Base-by-base conservation (phyloP, 1,140 invertebrate genomes). In the Heliconius eleuchia region DNA sequence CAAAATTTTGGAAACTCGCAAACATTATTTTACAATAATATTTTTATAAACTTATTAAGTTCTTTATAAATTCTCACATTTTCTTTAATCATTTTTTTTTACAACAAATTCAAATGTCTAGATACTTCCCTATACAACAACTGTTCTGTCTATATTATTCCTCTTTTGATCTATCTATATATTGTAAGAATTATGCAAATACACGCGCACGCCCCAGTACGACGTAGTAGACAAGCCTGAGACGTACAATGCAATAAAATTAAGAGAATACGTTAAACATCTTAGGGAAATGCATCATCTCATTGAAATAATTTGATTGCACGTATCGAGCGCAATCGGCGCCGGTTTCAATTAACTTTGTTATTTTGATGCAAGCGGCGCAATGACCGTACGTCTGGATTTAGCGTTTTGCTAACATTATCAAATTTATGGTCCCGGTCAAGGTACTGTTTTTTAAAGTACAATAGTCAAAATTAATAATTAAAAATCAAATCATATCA, bases 331-430 rank as follows among this genome's bases (percentile, higher is more conserved):
- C 30, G 74, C 79, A 89, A 89, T 88, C 85, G 89, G 90, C 87
- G 88, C 88, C 90, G 85, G 84, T 85, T 89, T 87, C 88, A 89
- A 91, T 91, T 91, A 91, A 87, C 87, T 78, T 80, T 73, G 89
- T 86, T 90, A 89, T 92, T 88, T 91, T 82, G 84, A 89, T 83
- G 86, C 73, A 70, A 77, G 77, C 85, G 79, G 91, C 90, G 88
- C 91, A 92, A 86, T 92, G 92, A 92, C 89, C 92, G 90, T 78
- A 82, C 84, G 80, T 85, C 86, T 85, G 88, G 88, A 91, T 90
- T 91, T 92, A 92, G 90, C 85, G 82, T 89, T 23, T 88, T 91
- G 86, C 82, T 85, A 88, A 84, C 85, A 88, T 81, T 80, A 50
- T 71, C 73, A 81, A 50, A 73, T 71, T 37, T 37, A 37, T 37